Conservation (phyloP, 1,140 invertebrate species). For the Thaumatotibia leucotreta region DNA sequence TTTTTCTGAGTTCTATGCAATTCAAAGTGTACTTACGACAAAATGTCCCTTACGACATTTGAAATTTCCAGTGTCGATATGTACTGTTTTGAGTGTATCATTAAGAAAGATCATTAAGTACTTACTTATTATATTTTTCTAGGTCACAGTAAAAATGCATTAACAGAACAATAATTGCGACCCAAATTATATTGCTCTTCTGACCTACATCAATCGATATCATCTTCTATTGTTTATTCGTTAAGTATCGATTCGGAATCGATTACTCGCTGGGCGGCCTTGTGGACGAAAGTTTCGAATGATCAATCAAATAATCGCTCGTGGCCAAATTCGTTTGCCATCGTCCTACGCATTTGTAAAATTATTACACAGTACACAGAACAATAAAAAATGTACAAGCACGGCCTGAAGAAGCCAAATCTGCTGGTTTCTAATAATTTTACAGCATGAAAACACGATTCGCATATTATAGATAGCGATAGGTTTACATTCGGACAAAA, state of each 20-base stretch:
- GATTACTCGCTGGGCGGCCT: conserved; percentile 35
- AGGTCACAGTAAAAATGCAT: neutral
- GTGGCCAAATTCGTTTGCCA: neutral
- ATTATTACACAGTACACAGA: neutral
- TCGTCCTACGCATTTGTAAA: neutral
- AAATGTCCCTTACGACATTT: no score
- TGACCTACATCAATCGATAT: conserved; percentile 50
- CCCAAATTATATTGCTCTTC: conserved; percentile 15
- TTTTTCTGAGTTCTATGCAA: no score
- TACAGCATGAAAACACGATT: no score
- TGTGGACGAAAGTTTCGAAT: conserved; percentile 28
- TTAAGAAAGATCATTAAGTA: neutral
- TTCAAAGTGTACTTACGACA: no score
- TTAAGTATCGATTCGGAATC: conserved; percentile 35
- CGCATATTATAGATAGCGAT: no score
- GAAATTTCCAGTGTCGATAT: no score
- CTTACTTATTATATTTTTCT: neutral
- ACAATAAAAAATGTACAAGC: no score
- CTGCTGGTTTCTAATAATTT: no score
- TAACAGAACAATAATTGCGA: neutral
- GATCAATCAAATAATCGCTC: conserved; percentile 23
- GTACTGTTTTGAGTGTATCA: no score
- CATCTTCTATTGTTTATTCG: conserved; percentile 42
- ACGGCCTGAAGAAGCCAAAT: no score
- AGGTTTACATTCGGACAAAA: no score